Conservation (phyloP, 2,797 vertebrate genomes). For the Geotrypetes seraphini region DNA sequence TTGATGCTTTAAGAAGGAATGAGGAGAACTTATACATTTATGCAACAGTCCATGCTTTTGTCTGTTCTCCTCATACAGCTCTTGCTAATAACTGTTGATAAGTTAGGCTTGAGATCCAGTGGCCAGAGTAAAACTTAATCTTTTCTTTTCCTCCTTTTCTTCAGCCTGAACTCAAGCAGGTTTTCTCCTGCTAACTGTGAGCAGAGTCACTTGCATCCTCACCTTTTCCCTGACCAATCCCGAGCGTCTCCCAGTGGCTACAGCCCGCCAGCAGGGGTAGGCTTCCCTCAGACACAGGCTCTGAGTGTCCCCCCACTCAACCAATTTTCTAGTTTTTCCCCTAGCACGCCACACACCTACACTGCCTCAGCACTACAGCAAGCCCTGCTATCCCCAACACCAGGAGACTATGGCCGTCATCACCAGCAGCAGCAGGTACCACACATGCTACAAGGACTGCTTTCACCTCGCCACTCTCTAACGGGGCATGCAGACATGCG, state of each 20-base stretch:
- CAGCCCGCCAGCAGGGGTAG: constrained; percentile 46
- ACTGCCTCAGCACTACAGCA: constrained; percentile 87
- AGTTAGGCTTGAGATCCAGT: no score
- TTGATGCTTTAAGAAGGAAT: no score
- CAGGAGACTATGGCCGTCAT: constrained; percentile 79
- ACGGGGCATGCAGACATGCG: constrained; percentile 83
- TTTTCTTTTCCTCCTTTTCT: constrained; percentile 4
- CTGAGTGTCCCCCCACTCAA: constrained; percentile 83
- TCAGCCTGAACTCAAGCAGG: constrained; percentile 73
- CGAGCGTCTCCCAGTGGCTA: constrained; percentile 48
- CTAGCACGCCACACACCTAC: constrained; percentile 55
- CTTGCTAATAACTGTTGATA: no score
- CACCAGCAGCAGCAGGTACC: constrained; percentile 86
- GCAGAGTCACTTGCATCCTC: constrained; percentile 82
- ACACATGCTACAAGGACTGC: constrained; percentile 87
- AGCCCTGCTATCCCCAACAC: constrained; percentile 88
- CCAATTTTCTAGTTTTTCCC: constrained; percentile 63
- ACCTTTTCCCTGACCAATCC: constrained; percentile 71
- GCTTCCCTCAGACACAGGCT: constrained; percentile 68
- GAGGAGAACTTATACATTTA: no score
- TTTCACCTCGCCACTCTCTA: constrained; percentile 91
- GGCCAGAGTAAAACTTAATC: no score
- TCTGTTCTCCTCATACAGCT: no score
- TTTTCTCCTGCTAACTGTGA: constrained; percentile 80
- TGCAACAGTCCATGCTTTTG: no score